Conservation (phyloP, 2,888 invertebrate species). For the Tubulanus polymorphus region DNA sequence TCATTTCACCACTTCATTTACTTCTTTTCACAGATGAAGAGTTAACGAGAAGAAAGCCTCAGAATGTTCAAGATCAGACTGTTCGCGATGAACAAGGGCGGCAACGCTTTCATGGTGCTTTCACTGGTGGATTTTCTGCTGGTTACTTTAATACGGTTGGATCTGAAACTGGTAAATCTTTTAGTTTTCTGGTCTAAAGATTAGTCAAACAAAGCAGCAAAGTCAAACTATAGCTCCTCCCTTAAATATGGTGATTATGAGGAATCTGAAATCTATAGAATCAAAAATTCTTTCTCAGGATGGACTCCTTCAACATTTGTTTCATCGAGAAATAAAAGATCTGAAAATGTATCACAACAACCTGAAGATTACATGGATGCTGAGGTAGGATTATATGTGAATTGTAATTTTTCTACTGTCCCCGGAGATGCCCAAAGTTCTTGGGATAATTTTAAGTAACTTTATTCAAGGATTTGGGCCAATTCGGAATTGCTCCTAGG, state of each 20-base stretch:
- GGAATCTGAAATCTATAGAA: no score
- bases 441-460: slow-evolving; percentile 4
- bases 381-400: slow-evolving; percentile 60
- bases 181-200: no score
- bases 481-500: slow-evolving; percentile 92
- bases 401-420: not conserved
- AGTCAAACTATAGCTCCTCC: no score
- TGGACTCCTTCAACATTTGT: slow-evolving; percentile 89
- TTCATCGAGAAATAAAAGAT: slow-evolving; percentile 76
- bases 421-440: not conserved
- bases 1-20: no score
- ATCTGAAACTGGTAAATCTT: slow-evolving; percentile 71
- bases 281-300: slow-evolving; percentile 63
- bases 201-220: no score
- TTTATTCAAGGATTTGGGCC: slow-evolving; percentile 69
- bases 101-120: slow-evolving; percentile 95
- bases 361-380: slow-evolving; percentile 97
- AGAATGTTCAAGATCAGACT: slow-evolving; percentile 74
- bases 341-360: slow-evolving; percentile 38
- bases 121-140: slow-evolving; percentile 97
- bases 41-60: slow-evolving; percentile 73
- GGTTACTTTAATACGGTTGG: slow-evolving; percentile 97
- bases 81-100: slow-evolving; percentile 85
- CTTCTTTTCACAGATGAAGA: slow-evolving; percentile 59
- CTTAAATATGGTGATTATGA: no score